These are phyloP conservation scores for Chaenocephalus aceratus DNA, from an alignment of 2,113 vertebrate genomes.

Conservation along the genomic window DNA sequence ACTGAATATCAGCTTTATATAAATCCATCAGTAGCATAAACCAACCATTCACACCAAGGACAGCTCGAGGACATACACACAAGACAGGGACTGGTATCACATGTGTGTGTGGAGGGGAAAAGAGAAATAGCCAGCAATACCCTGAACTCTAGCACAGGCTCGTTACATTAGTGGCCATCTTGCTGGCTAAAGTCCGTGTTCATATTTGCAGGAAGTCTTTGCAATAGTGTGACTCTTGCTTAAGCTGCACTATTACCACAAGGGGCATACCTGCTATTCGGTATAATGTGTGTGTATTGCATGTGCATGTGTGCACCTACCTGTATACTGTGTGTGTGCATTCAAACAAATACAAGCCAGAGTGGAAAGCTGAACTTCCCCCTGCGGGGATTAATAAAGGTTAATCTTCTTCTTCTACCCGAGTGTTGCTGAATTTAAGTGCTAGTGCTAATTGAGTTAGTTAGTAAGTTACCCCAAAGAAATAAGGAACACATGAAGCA, in stretches of 20 bases:
- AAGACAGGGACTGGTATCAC: background rate
- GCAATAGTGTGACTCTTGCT: background rate
- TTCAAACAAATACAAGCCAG: too few relatives aligned
- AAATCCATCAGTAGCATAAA: background rate
- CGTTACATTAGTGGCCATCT: background rate
- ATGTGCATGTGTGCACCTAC: too few relatives aligned
- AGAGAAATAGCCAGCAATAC: background rate
- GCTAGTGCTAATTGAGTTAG: background rate
- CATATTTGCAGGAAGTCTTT: background rate
- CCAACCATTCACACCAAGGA: constrained; percentile 9
- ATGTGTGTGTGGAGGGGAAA: background rate
- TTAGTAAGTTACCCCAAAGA: background rate
- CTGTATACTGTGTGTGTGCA: too few relatives aligned
- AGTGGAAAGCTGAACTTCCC: too few relatives aligned
- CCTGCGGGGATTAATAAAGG: too few relatives aligned
- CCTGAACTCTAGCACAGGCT: background rate
- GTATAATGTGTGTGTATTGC: too few relatives aligned
- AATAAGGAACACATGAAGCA: background rate
- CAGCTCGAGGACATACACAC: constrained; percentile 9
- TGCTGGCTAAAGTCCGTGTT: background rate
- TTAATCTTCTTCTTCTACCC: too few relatives aligned
- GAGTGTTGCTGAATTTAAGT: background rate
- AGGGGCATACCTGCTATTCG: too few relatives aligned
- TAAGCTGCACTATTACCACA: background rate
- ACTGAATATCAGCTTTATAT: background rate